Evolutionary conservation across 2,113 vertebrate genomes (phyloP).

Genomic region (Hippoglossus stenolepis): DNA sequence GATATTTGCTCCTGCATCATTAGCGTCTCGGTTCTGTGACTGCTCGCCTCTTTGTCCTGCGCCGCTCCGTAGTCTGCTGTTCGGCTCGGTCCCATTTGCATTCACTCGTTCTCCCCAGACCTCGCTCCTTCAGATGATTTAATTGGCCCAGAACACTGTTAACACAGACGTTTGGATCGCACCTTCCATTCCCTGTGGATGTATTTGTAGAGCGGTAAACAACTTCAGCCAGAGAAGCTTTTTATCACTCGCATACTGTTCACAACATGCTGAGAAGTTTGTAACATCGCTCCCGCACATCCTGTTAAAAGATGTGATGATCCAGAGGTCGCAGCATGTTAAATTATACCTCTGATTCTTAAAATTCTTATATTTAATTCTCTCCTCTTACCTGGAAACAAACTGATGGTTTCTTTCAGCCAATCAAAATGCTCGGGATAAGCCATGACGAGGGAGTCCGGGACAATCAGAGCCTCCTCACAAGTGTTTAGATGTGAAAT

Average conservation of each 20-base stretch:
- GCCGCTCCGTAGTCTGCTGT: neutral
- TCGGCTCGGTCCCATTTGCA: constrained; percentile 46
- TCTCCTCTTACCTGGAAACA: constrained; percentile 78
- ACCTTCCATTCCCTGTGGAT: constrained; percentile 39
- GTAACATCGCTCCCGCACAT: constrained; percentile 1
- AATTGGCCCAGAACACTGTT: constrained; percentile 23
- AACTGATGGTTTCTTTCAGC: constrained; percentile 58
- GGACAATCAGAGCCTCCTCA: constrained; percentile 41
- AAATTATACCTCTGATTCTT: neutral
- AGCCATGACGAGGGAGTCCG: constrained; percentile 48
- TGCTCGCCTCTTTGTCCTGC: constrained; percentile 11
- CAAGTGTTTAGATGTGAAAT: constrained; percentile 52
- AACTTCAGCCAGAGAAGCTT: constrained; percentile 36
- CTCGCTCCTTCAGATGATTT: constrained; percentile 49
- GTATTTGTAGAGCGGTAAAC: constrained; percentile 47
- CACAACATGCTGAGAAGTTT: constrained; percentile 19
- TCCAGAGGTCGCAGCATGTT: constrained; percentile 8
- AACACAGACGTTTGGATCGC: constrained; percentile 41
- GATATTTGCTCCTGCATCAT: constrained; percentile 8
- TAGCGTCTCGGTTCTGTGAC: neutral
- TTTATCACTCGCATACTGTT: constrained; percentile 32
- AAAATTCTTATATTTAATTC: neutral
- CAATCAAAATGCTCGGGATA: constrained; percentile 58
- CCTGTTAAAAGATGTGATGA: constrained; percentile 17
- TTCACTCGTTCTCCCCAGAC: constrained; percentile 36